These are phyloP conservation scores for Lepidiolamprologus cunningtoni DNA, from an alignment of 2,113 vertebrate genomes.

Conservation along the genomic window DNA sequence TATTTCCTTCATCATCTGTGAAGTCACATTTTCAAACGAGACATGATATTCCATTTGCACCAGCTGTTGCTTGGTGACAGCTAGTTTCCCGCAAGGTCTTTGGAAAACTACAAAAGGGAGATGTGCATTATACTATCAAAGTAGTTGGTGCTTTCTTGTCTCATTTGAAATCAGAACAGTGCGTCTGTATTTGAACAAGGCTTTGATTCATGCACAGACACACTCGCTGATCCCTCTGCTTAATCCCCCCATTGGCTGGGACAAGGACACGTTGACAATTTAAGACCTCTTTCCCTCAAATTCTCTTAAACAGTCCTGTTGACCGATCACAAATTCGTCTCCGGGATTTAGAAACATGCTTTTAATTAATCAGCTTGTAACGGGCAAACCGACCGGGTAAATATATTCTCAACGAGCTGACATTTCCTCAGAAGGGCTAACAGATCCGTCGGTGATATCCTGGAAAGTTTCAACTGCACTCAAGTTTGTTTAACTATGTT, in stretches of 20 bases:
- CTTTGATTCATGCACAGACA: slow-evolving; percentile 77
- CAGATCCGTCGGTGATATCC: background rate
- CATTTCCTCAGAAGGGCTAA: background rate
- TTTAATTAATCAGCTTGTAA: slow-evolving; percentile 63
- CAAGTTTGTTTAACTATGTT: background rate
- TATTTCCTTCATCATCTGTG: background rate
- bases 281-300: slow-evolving; percentile 70
- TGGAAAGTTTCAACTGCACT: slow-evolving; percentile 2
- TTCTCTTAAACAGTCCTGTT: slow-evolving; percentile 60
- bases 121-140: slow-evolving; percentile 38
- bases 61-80: slow-evolving; percentile 40
- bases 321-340: slow-evolving; percentile 56
- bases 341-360: slow-evolving; percentile 43
- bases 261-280: slow-evolving; percentile 78
- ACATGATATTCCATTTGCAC: background rate
- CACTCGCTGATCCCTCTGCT: slow-evolving; percentile 69
- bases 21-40: background rate
- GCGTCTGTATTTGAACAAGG: slow-evolving; percentile 67
- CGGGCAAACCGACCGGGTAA: slow-evolving; percentile 20
- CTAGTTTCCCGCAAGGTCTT: slow-evolving; percentile 20
- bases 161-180: slow-evolving; percentile 68
- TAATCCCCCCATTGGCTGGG: slow-evolving; percentile 72
- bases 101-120: slow-evolving; percentile 30
- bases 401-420: slow-evolving; percentile 20
- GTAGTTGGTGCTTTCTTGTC: slow-evolving; percentile 22